phyloP scores from a whole-genome alignment of 2,797 vertebrate genomes.

The Microtus obscurus region DNA sequence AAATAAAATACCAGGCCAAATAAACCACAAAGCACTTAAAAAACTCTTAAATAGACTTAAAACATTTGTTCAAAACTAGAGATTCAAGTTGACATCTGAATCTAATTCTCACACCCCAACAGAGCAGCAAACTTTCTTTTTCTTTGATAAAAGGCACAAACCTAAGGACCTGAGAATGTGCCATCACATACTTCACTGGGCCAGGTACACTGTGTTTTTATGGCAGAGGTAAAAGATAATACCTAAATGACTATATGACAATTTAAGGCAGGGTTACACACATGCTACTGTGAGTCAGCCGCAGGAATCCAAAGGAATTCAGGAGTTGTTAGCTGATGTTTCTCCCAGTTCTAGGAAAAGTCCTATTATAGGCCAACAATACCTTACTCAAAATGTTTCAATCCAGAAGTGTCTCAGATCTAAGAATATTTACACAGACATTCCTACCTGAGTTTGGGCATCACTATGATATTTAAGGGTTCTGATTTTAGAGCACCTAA shows the following conservation, averaged over 20 bases:
- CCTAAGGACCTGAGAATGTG: slow-evolving; percentile 20
- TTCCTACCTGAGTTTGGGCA: neutral
- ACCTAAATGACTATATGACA: slow-evolving; percentile 33
- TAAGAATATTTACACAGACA: neutral
- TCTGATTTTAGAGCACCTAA: neutral
- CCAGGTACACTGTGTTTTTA: neutral
- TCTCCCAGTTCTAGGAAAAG: neutral
- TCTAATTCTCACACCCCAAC: neutral
- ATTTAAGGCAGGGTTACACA: neutral
- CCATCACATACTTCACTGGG: neutral
- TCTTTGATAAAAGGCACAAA: slow-evolving; percentile 3
- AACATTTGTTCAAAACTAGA: slow-evolving; percentile 29
- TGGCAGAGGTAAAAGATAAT: neutral
- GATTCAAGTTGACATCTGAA: neutral
- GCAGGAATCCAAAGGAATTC: neutral
- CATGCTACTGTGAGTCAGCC: neutral
- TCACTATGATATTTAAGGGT: neutral
- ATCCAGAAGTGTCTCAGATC: neutral
- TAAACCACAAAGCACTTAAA: neutral
- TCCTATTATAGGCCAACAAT: neutral
- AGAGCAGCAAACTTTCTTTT: neutral
- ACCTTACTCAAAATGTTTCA: neutral
- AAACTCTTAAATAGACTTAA: neutral
- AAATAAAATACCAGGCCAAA: slow-evolving; percentile 22
- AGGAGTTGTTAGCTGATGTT: neutral